A percentile compares a stretch with the other conserved stretches of the same genome.
Conservation (phyloP, 2,888 invertebrate genomes). For the Parnassius glacialis region DNA sequence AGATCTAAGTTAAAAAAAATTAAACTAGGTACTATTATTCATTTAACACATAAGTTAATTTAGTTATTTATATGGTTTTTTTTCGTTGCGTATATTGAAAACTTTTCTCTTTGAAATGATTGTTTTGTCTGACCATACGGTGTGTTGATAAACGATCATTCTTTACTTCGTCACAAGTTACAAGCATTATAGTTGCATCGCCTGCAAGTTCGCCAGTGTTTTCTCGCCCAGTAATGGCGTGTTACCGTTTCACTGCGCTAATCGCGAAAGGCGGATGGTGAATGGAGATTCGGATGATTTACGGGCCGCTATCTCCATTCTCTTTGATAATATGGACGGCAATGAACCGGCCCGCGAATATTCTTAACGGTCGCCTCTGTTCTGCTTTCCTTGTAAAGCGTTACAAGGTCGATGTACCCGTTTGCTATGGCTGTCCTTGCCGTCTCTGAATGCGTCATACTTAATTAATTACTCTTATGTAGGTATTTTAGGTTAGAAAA, state of each 20-base stretch:
- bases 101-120: slow-evolving; percentile 33
- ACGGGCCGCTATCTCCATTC: slow-evolving; percentile 19
- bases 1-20: too few relatives aligned
- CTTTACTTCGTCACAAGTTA: slow-evolving; percentile 57
- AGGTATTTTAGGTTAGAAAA: slow-evolving; percentile 34
- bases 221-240: slow-evolving; percentile 46
- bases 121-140: slow-evolving; percentile 52
- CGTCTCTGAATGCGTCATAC: slow-evolving; percentile 17
- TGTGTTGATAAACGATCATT: slow-evolving; percentile 64
- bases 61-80: too few relatives aligned
- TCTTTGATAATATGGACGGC: background rate
- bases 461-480: slow-evolving; percentile 17
- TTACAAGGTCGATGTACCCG: slow-evolving; percentile 36
- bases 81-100: background rate
- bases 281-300: slow-evolving; percentile 42
- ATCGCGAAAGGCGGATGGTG: slow-evolving; percentile 32
- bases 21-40: too few relatives aligned
- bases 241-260: slow-evolving; percentile 42
- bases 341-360: slow-evolving; percentile 7
- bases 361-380: slow-evolving; percentile 10
- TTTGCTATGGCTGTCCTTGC: slow-evolving; percentile 27
- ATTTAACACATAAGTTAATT: too few relatives aligned
- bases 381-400: slow-evolving; percentile 24
- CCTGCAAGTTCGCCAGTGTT: slow-evolving; percentile 43
- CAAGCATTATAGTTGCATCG: slow-evolving; percentile 43